Evolutionary conservation across 1,140 invertebrate species (phyloP).

Genomic region (Hypsibius dujardini): DNA sequence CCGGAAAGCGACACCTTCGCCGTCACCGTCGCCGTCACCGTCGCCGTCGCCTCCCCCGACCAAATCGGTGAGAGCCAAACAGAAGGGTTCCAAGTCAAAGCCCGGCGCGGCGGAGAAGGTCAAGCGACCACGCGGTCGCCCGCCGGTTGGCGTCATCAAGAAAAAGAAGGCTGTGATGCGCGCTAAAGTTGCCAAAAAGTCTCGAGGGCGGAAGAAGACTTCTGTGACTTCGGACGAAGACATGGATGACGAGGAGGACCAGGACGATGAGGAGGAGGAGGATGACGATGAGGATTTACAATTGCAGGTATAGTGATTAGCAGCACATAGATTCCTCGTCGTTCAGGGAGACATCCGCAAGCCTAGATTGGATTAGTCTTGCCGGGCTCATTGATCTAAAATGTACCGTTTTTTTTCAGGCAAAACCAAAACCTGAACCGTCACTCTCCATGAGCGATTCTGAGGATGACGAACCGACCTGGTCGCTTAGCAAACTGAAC

Average conservation of each 20-base stretch:
- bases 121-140: not conserved
- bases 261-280: not conserved
- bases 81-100: not conserved
- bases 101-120: not conserved
- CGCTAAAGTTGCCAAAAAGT: not conserved
- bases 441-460: no score
- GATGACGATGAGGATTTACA: slow-evolving; percentile 6
- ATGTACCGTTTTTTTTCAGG: no score
- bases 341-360: no score
- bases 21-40: not conserved
- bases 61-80: no score
- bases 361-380: no score
- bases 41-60: not conserved
- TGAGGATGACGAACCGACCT: not conserved
- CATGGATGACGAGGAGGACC: not conserved
- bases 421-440: no score
- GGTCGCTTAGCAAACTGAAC: not conserved
- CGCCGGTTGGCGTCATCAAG: not conserved
- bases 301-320: no score
- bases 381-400: no score
- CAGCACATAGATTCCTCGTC: no score
- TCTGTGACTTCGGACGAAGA: not conserved
- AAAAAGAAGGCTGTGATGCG: not conserved
- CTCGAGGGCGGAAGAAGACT: not conserved
- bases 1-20: not conserved